These are phyloP conservation scores for Microcebus griseorufus DNA, from an alignment of 2,113 vertebrate species.

Conservation along the genomic window DNA sequence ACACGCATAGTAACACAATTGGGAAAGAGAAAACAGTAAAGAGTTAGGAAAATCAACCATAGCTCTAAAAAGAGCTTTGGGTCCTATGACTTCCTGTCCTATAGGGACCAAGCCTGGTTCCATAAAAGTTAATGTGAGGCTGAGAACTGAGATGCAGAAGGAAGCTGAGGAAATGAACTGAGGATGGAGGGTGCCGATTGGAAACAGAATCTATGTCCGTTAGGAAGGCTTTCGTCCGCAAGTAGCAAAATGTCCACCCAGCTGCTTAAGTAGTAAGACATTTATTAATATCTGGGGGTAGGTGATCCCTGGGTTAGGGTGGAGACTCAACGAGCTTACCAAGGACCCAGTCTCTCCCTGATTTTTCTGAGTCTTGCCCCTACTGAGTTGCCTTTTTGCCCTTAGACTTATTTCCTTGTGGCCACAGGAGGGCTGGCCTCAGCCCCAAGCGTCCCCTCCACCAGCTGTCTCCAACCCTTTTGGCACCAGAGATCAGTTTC, in stretches of 20 bases:
- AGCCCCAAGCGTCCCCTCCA: not conserved
- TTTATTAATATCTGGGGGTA: not conserved
- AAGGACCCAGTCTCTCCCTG: not conserved
- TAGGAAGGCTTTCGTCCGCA: conserved; percentile 7
- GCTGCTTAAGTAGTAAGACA: not conserved
- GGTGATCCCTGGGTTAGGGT: not conserved
- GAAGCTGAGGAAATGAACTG: not conserved
- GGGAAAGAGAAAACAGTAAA: conserved; percentile 44
- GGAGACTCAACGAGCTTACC: not conserved
- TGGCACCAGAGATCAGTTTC: too few relatives aligned
- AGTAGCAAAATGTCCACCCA: not conserved
- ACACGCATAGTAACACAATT: not conserved
- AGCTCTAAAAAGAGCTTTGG: not conserved
- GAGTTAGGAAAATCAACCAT: not conserved
- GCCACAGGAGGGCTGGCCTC: not conserved
- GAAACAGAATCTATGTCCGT: not conserved
- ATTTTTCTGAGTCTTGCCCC: not conserved
- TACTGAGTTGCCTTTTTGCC: not conserved
- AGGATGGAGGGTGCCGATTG: not conserved
- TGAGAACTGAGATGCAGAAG: not conserved
- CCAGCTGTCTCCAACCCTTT: too few relatives aligned
- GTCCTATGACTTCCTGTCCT: not conserved
- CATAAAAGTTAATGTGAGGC: not conserved
- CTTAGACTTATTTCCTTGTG: not conserved
- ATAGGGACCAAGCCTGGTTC: not conserved